A percentile compares a stretch with the other conserved stretches of the same genome.
Evolutionary conservation across 92 coral and sea anemone genomes (phyloP).

Genomic region (Paragorgia papillata): DNA sequence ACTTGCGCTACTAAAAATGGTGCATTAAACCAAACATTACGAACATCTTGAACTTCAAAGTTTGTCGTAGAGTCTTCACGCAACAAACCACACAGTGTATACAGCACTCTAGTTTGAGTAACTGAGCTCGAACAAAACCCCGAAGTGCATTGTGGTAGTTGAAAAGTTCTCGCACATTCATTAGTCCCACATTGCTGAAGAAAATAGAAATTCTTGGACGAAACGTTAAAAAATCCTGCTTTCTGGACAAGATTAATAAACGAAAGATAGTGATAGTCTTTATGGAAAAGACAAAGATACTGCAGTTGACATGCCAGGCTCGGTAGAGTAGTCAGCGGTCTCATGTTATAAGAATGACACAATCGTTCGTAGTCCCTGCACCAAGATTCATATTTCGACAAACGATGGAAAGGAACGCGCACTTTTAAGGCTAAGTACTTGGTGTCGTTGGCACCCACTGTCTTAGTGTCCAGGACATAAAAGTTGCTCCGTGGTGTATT

Average conservation of each 20-base stretch:
- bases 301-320: not conserved
- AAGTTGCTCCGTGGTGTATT: constrained; percentile 54
- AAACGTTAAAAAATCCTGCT: constrained; percentile 23
- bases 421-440: constrained; percentile 15
- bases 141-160: not conserved
- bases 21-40: constrained; percentile 31
- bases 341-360: constrained; percentile 49
- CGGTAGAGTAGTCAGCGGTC: constrained; percentile 49
- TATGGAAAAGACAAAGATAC: not conserved
- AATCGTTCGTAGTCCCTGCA: constrained; percentile 66
- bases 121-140: not conserved
- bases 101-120: constrained; percentile 29
- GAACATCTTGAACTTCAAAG: constrained; percentile 51
- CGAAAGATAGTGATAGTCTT: not conserved
- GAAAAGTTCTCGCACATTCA: constrained; percentile 36
- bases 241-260: not conserved
- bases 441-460: constrained; percentile 1
- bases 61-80: constrained; percentile 12
- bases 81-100: constrained; percentile 51
- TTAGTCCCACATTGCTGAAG: constrained; percentile 37
- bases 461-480: constrained; percentile 15
- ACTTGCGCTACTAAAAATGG: constrained; percentile 24
- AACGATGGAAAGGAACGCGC: constrained; percentile 33
- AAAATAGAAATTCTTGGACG: constrained; percentile 45
- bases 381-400: constrained; percentile 60